Percentiles rank a stretch among this genome's conserved stretches.
These are phyloP conservation scores for Tiliacea citrago DNA, from an alignment of 2,888 invertebrate species.

Conservation along the genomic window DNA sequence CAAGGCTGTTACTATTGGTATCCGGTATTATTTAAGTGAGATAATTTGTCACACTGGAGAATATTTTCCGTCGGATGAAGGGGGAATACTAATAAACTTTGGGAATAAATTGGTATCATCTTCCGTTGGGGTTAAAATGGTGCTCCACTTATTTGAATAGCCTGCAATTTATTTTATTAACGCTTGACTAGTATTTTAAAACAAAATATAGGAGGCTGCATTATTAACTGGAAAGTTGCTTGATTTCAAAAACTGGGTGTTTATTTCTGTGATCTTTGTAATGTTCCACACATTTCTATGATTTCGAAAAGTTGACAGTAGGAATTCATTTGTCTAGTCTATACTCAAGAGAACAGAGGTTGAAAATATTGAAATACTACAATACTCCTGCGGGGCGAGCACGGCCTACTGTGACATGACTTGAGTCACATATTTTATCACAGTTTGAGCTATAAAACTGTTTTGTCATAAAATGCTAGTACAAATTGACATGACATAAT, in stretches of 20 bases:
- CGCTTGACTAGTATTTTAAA: not conserved
- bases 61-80: slow-evolving; percentile 7
- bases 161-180: slow-evolving; percentile 4
- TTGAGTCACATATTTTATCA: too few relatives aligned
- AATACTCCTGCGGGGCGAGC: too few relatives aligned
- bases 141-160: slow-evolving; percentile 18
- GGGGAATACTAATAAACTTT: slow-evolving; percentile 46
- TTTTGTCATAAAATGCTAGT: too few relatives aligned
- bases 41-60: slow-evolving; percentile 43
- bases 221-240: not conserved
- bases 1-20: slow-evolving; percentile 26
- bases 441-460: too few relatives aligned
- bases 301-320: too few relatives aligned
- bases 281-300: not conserved
- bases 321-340: not conserved
- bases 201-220: not conserved
- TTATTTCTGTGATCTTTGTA: not conserved
- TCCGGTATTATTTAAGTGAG: slow-evolving; percentile 24
- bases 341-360: not conserved
- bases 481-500: too few relatives aligned
- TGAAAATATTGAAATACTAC: not conserved
- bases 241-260: not conserved
- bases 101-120: slow-evolving; percentile 31
- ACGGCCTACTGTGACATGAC: too few relatives aligned
- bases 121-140: slow-evolving; percentile 35